Percentiles rank a stretch among this genome's conserved stretches.
Evolutionary conservation across 2,113 vertebrate genomes (phyloP).

Genomic region (Connochaetes taurinus): DNA sequence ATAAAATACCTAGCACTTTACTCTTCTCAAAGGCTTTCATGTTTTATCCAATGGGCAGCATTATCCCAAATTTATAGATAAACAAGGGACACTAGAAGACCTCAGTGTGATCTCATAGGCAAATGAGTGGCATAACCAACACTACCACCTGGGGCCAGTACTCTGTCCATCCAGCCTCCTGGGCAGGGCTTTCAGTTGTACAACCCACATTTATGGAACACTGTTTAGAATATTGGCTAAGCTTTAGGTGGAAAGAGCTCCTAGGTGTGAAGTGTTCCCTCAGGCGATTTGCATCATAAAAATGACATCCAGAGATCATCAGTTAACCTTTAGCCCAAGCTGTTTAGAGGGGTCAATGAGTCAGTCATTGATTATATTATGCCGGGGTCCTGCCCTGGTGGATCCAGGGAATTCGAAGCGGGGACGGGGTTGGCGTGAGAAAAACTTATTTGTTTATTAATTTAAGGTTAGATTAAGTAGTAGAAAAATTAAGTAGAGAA

Average conservation of each 20-base stretch:
- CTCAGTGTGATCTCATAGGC: neutral
- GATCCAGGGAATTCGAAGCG: too few relatives aligned
- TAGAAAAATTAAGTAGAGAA: too few relatives aligned
- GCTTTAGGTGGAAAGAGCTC: neutral
- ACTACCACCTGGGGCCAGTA: neutral
- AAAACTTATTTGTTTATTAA: too few relatives aligned
- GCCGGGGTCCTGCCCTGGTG: too few relatives aligned
- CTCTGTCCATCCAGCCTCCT: neutral
- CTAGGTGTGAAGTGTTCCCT: neutral
- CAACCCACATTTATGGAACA: neutral
- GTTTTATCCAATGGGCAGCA: neutral
- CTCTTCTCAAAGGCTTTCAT: neutral
- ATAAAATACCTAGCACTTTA: neutral
- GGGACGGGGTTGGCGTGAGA: too few relatives aligned
- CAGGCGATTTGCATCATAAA: neutral
- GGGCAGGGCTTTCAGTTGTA: neutral
- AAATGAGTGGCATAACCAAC: neutral
- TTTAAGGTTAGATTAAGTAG: too few relatives aligned
- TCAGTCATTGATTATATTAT: neutral
- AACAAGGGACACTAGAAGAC: neutral
- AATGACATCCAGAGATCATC: neutral
- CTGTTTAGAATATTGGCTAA: neutral
- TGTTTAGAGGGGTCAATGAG: neutral
- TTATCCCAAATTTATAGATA: neutral
- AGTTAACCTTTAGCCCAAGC: neutral